These are phyloP conservation scores for Ochotona curzoniae DNA, from an alignment of 2,113 vertebrate genomes.

Conservation along the genomic window DNA sequence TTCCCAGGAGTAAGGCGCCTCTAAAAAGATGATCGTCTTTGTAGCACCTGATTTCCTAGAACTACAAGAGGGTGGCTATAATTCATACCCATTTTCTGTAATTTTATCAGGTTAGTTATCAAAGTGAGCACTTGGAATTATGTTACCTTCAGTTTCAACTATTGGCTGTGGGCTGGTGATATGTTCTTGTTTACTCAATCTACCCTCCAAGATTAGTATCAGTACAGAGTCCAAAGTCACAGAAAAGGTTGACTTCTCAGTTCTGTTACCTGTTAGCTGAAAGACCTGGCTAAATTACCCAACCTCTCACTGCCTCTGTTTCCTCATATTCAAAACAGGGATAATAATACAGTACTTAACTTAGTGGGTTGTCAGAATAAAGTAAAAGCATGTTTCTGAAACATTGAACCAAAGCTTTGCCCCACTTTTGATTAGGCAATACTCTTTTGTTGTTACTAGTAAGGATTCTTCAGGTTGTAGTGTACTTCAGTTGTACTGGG, in stretches of 20 bases:
- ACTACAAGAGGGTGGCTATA: conserved; percentile 5
- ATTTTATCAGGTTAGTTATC: conserved; percentile 17
- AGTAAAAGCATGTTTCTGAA: conserved; percentile 15
- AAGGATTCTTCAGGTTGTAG: background rate
- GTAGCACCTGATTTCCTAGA: background rate
- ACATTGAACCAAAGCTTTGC: conserved; percentile 11
- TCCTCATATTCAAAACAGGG: conserved; percentile 42
- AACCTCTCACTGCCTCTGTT: conserved; percentile 25
- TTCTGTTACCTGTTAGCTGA: conserved; percentile 12
- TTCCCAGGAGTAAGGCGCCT: background rate
- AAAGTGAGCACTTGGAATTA: conserved; percentile 22
- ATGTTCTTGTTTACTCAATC: background rate
- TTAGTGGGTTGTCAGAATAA: conserved; percentile 37
- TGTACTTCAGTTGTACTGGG: background rate
- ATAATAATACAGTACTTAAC: conserved; percentile 41
- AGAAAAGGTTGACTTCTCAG: background rate
- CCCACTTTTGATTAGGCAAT: background rate
- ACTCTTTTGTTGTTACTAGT: background rate
- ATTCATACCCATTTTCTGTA: background rate
- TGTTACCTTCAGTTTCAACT: conserved; percentile 27
- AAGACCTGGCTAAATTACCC: conserved; percentile 36
- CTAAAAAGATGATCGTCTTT: background rate
- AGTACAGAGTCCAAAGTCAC: background rate
- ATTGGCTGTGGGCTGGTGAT: background rate
- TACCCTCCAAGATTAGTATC: background rate